Conservation (phyloP, 2,888 invertebrate genomes). For the Thera obeliscata region DNA sequence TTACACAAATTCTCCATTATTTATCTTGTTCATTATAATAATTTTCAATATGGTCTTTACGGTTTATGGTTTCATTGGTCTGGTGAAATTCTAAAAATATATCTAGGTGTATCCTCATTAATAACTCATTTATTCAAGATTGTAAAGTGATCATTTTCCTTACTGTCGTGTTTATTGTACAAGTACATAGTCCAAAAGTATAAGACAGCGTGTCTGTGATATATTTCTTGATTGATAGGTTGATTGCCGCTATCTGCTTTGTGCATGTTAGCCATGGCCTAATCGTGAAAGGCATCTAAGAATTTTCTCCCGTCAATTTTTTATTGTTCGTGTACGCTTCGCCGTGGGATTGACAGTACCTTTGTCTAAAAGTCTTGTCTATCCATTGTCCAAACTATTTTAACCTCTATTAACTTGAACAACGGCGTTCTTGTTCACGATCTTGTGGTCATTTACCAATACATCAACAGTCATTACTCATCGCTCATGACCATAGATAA, state of each 20-base stretch:
- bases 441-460: slow-evolving; percentile 72
- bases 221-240: slow-evolving; percentile 45
- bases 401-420: slow-evolving; percentile 73
- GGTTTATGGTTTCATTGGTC: slow-evolving; percentile 8
- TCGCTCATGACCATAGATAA: slow-evolving; percentile 61
- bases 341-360: slow-evolving; percentile 65
- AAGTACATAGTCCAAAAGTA: neutral
- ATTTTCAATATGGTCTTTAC: slow-evolving; percentile 10
- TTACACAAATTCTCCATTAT: slow-evolving; percentile 46
- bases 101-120: neutral
- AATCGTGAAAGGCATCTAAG: slow-evolving; percentile 54
- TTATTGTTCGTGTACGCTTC: slow-evolving; percentile 59
- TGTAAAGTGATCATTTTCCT: neutral
- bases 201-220: slow-evolving; percentile 20
- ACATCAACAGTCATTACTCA: slow-evolving; percentile 71
- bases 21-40: slow-evolving; percentile 41
- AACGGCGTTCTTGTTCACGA: slow-evolving; percentile 65
- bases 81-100: neutral
- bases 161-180: neutral
- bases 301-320: slow-evolving; percentile 64
- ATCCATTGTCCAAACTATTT: slow-evolving; percentile 66
- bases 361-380: slow-evolving; percentile 69
- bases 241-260: slow-evolving; percentile 42
- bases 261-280: slow-evolving; percentile 46
- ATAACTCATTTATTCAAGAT: neutral